Percentiles rank a stretch among this genome's conserved stretches.
Evolutionary conservation across 2,888 invertebrate genomes (phyloP).

Genomic region (Epinotia demarniana): DNA sequence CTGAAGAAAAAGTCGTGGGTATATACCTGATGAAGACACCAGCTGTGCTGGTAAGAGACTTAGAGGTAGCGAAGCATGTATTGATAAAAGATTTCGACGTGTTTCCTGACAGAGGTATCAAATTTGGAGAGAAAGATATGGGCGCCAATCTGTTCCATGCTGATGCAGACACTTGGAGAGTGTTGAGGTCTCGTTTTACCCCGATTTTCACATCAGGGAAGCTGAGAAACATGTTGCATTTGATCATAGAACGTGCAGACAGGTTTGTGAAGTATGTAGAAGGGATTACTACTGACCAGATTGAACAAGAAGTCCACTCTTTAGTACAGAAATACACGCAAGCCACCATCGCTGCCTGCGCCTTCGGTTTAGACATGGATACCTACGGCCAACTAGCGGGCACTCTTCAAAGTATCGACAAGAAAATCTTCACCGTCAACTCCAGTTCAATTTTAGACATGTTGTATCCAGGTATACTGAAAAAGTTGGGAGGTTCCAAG

Average conservation of each 20-base stretch:
- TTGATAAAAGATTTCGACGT: conserved; percentile 8
- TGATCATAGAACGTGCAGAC: conserved; percentile 8
- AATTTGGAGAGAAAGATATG: conserved; percentile 15
- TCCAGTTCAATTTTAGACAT: conserved; percentile 16
- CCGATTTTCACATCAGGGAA: conserved; percentile 18
- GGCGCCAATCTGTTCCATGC: conserved; percentile 22
- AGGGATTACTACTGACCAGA: background rate
- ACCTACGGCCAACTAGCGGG: conserved; percentile 3
- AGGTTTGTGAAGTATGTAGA: conserved; percentile 8
- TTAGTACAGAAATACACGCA: conserved; percentile 17
- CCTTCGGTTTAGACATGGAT: conserved; percentile 16
- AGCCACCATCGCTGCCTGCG: conserved; percentile 32
- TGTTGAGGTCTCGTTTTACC: background rate
- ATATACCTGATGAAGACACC: conserved; percentile 24
- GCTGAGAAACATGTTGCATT: conserved; percentile 19
- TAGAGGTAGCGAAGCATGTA: conserved; percentile 11
- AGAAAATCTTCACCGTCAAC: conserved; percentile 16
- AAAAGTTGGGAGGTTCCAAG: conserved; percentile 7
- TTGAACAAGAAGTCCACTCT: conserved; percentile 7
- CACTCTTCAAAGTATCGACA: conserved; percentile 4
- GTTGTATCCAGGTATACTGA: conserved; percentile 25
- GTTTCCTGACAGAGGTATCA: conserved; percentile 7
- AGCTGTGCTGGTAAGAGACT: conserved; percentile 1
- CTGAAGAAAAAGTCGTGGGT: conserved; percentile 16
- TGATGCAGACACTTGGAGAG: conserved; percentile 11